phyloP scores from a whole-genome alignment of 2,888 invertebrate species.

The Pristionchus mayeri region DNA sequence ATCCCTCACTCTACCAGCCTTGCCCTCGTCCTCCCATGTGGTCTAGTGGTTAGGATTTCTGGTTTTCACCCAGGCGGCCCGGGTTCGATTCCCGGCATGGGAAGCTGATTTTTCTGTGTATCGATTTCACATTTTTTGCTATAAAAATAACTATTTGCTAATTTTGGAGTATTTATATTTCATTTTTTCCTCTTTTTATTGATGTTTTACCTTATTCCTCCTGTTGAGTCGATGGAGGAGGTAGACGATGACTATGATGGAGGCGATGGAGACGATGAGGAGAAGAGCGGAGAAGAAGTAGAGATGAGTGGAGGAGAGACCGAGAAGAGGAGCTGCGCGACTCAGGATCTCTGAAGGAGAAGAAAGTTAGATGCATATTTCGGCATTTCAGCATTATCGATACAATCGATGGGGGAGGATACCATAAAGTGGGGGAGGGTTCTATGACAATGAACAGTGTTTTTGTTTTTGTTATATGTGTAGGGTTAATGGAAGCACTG shows the following conservation, averaged over 20 bases:
- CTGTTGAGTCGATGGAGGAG: constrained; percentile 24
- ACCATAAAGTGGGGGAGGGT: not conserved
- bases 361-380: no score
- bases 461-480: no score
- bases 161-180: no score
- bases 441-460: no score
- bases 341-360: not conserved
- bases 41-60: constrained; percentile 51
- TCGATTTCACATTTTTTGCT: no score
- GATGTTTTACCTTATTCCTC: constrained; percentile 36
- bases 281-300: constrained; percentile 45
- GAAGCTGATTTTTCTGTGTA: no score
- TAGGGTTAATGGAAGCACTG: no score
- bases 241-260: constrained; percentile 45
- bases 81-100: constrained; percentile 61
- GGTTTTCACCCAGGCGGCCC: constrained; percentile 64
- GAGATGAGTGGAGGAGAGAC: constrained; percentile 46
- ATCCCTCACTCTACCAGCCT: no score
- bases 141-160: no score
- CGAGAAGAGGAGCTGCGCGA: constrained; percentile 45
- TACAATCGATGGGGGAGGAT: not conserved
- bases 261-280: constrained; percentile 37
- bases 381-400: not conserved
- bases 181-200: not conserved
- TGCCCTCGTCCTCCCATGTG: no score